Evolutionary conservation across 2,888 invertebrate genomes (phyloP), one percentile per base, ranked within the genome.

Genomic region (Boloria euphrosyne): DNA sequence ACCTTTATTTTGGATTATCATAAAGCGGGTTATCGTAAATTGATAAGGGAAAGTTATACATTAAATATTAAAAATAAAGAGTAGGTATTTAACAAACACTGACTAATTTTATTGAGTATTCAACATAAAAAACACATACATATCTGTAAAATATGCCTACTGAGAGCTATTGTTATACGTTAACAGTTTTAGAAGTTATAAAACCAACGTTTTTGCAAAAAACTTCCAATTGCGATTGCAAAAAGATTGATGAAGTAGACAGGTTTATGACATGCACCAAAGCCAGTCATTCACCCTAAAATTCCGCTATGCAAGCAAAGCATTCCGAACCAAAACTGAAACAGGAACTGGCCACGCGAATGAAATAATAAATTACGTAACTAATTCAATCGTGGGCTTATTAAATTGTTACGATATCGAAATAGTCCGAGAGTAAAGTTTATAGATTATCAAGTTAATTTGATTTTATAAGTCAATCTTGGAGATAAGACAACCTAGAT

Each of bases 311-410:
- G 67, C 67, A 72, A 70, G 73, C 67, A 66, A 74, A 68, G 61
- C 71, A 71, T 72, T 69, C 72, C 76, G 76, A 75, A 76, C 78
- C 77, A 79, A 79, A 74, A 80, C 74, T 71, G 70, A 75, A 77
- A 76, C 83, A 86, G 86, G 85, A 86, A 85, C 76, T 74, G 68
- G 72, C 71, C 71, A 77, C 84, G 78, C 82, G 81, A 82, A 82
- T 75, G 72, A 79, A 85, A 82, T 86, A 74, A 81, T 79, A 77
- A 82, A 81, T 84, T 81, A 80, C 78, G 77, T 81, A 83, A 84
- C 74, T 72, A 77, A 77, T 73, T 68, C 75, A 78, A 73, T 83
- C 82, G 86, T 81, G 84, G 84, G 74, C 74, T 72, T 68, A 67
- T 69, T 69, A 57, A 57, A 22, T 57, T 44, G 57, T 57, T n/a